These are phyloP conservation scores for Limnephilus auricula DNA, from an alignment of 2,888 invertebrate species.

Conservation along the genomic window DNA sequence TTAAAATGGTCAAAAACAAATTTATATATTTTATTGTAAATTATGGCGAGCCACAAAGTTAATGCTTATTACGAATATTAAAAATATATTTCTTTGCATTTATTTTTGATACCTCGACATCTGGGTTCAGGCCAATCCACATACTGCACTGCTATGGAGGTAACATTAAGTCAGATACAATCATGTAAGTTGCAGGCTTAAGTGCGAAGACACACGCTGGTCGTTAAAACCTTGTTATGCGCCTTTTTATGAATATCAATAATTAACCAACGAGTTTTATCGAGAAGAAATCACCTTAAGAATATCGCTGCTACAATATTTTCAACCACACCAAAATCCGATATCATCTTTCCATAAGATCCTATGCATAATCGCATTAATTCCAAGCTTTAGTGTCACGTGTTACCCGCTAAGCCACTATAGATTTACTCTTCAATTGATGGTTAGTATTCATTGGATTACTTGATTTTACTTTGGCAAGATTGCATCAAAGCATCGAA, in stretches of 20 bases:
- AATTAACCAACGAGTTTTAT: not conserved
- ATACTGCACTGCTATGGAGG: no score
- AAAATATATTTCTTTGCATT: no score
- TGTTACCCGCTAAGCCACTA: not conserved
- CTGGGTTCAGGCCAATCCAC: no score
- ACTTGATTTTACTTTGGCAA: not conserved
- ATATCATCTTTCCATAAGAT: conserved; percentile 52
- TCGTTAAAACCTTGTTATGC: not conserved
- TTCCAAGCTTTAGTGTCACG: not conserved
- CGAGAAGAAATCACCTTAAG: not conserved
- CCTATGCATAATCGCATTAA: not conserved
- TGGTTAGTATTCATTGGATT: not conserved
- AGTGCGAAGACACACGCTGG: no score
- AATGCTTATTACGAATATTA: no score
- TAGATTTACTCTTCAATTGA: not conserved
- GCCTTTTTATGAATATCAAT: not conserved
- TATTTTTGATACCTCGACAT: no score
- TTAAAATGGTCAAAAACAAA: no score
- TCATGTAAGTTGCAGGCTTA: no score
- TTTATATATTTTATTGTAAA: no score
- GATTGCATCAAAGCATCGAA: not conserved
- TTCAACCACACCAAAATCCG: conserved; percentile 32
- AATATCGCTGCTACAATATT: not conserved
- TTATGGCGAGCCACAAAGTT: no score
- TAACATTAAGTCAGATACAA: no score